Base-by-base conservation (phyloP, 1,140 invertebrate genomes). In the Zelostemma sp. region DNA sequence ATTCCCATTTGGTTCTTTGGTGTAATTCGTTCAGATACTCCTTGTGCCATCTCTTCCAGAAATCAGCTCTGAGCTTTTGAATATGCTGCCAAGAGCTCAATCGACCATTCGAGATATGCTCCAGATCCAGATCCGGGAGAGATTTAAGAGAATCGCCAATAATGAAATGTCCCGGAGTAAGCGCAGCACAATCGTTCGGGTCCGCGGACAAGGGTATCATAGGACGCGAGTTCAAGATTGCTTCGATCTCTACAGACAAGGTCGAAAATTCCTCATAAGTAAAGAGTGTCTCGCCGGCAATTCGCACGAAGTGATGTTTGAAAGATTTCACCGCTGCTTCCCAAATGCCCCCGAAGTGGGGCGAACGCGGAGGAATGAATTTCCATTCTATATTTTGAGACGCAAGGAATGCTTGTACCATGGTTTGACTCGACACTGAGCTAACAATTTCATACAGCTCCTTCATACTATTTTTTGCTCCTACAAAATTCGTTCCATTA, bases 331-430 rank as follows among this genome's bases (percentile, higher is more conserved):
- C 43, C 0, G 31, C 35, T 4, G 65, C 63, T 35, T 77, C 73
- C 64, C 68, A 68, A 5, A 75, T 46, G 9, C 73, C 73, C 0
- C 67, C 67, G 35, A 77, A 72, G 40, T 77, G 71, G 4, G 75
- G 63, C 0, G 62, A 59, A 25, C 6, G 8, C 9, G 67, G 56
- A 1, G 75, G 75, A 33, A 68, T 73, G 21, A 74, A 75, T 15
- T 68, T 9, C 68, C 72, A 73, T 14, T 18, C 8, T 6, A 70
- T 62, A 0, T 31, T 56, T 53, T 18, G 25, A 28, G n/a, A n/a
- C n/a, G n/a, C n/a, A n/a, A n/a, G n/a, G n/a, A n/a, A n/a, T n/a
- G n/a, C n/a, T n/a, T n/a, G n/a, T n/a, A n/a, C n/a, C n/a, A n/a
- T n/a, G n/a, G n/a, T n/a, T n/a, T n/a, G n/a, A n/a, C n/a, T n/a